Evolutionary conservation across 2,113 vertebrate genomes (phyloP).

Genomic region (Vulpes ferrilata): DNA sequence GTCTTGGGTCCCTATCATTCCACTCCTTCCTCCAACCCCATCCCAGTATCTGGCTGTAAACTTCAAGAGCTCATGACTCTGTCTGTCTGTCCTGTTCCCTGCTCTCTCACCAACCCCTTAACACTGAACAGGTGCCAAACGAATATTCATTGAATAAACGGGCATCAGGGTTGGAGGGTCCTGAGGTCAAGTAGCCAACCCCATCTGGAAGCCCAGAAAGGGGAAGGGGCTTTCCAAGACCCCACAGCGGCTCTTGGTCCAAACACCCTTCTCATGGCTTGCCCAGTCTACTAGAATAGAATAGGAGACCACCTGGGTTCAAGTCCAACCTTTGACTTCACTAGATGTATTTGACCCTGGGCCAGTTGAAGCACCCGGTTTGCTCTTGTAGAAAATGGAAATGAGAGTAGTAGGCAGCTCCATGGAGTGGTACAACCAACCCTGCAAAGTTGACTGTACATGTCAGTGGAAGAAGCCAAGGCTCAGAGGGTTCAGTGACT

Average conservation of each 20-base stretch:
- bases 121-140: background rate
- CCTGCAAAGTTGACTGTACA: background rate
- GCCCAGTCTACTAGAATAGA: background rate
- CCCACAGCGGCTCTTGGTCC: background rate
- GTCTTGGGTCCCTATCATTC: background rate
- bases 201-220: background rate
- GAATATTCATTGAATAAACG: background rate
- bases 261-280: background rate
- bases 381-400: background rate
- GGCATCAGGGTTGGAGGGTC: background rate
- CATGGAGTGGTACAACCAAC: too few relatives aligned
- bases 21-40: accelerated
- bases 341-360: background rate
- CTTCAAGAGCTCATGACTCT: background rate
- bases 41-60: background rate
- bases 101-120: background rate
- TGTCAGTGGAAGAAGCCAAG: background rate
- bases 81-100: background rate
- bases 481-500: background rate
- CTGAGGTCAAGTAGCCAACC: background rate
- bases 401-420: accelerated
- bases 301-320: background rate
- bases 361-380: background rate
- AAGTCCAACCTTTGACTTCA: background rate
- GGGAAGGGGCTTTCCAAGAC: background rate